Percentiles rank a stretch among this genome's conserved stretches.
Evolutionary conservation across 2,113 vertebrate species (phyloP).

Genomic region (Podocnemis expansa): DNA sequence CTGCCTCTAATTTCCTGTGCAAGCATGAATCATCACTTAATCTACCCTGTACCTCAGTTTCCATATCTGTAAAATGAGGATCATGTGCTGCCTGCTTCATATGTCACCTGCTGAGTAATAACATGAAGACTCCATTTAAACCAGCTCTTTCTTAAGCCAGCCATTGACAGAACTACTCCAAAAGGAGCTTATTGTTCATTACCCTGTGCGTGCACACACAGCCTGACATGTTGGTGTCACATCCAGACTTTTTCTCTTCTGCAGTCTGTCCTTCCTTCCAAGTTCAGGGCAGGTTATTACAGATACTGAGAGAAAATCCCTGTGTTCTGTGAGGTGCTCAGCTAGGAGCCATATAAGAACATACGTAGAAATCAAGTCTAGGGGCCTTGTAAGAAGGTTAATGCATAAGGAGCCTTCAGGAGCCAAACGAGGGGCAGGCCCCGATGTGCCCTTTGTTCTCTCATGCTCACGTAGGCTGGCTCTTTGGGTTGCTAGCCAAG

Average conservation of each 20-base stretch:
- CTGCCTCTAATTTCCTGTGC: neutral
- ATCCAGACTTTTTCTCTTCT: neutral
- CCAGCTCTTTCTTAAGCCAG: neutral
- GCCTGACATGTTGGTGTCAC: neutral
- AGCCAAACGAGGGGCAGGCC: neutral
- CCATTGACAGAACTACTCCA: neutral
- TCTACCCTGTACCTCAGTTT: neutral
- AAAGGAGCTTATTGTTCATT: neutral
- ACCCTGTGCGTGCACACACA: neutral
- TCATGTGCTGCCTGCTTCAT: neutral
- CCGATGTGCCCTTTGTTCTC: neutral
- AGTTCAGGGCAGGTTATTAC: neutral
- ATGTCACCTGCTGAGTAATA: neutral
- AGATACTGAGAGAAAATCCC: neutral
- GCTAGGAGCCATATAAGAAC: neutral
- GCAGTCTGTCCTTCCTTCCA: neutral
- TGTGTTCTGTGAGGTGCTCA: neutral
- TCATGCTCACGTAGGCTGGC: fast-evolving
- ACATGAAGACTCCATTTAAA: neutral
- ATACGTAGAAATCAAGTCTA: neutral
- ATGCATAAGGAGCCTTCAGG: neutral
- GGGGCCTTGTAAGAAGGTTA: neutral
- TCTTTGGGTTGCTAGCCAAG: neutral
- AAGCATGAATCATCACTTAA: neutral
- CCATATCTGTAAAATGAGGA: neutral